phyloP scores from a whole-genome alignment of 2,113 vertebrate genomes.

The Boleophthalmus pectinirostris region DNA sequence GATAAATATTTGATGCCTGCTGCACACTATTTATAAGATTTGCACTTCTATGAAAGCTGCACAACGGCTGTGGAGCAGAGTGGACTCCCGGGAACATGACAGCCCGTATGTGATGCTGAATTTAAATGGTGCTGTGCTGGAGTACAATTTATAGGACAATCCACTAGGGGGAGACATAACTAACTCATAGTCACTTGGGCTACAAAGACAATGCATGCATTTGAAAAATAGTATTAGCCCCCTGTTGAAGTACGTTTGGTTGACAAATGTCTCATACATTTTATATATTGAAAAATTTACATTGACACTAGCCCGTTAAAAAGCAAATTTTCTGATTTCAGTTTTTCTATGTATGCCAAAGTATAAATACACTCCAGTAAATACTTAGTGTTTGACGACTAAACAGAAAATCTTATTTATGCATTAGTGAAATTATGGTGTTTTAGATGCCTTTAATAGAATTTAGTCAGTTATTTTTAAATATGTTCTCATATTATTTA shows the following conservation, averaged over 20 bases:
- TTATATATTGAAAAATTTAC: background rate
- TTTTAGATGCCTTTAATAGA: background rate
- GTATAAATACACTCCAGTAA: background rate
- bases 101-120: conserved; percentile 29
- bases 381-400: background rate
- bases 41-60: conserved; percentile 45
- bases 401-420: background rate
- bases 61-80: conserved; percentile 21
- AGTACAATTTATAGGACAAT: background rate
- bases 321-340: background rate
- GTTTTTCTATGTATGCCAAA: background rate
- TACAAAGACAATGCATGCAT: background rate
- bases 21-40: conserved; percentile 56
- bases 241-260: background rate
- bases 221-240: background rate
- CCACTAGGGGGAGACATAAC: conserved; percentile 65
- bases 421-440: background rate
- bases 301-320: background rate
- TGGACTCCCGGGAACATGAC: conserved; percentile 35
- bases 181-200: conserved; percentile 2
- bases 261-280: background rate
- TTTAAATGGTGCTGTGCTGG: conserved; percentile 30
- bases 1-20: conserved; percentile 65
- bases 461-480: background rate
- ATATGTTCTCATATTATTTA: background rate